Evolutionary conservation across 2,888 invertebrate genomes (phyloP), one percentile per base, ranked within the genome.

Genomic region (Tryphoninae sp.): DNA sequence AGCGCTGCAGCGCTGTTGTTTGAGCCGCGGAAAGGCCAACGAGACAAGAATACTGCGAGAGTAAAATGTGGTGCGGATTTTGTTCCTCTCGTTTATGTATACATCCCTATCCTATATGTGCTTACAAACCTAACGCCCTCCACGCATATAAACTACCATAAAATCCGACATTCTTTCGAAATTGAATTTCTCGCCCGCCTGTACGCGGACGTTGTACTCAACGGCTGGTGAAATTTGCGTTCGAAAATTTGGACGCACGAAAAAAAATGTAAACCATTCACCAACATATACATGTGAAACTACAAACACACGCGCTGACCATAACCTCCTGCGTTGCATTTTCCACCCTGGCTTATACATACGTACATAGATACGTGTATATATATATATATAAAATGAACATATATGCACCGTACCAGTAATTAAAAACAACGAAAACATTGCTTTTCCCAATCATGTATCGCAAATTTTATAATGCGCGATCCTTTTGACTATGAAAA

Each of bases 161-260:
- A 77, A 62, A 69, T 77, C 53, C 62, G 69, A 40, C 62, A 45
- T 26, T 55, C 53, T 45, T 62, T 55, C 67, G 42, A 77, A 81
- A 81, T 72, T 78, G 75, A 62, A 79, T 76, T 77, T 75, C 22
- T 45, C 45, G 33, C 42, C 62, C 16, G 2, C 11, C 64, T 26
- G 22, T 22, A 19, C 40, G n/a, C 42, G 65, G 11, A 11, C 55
- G 9, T 23, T 55, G 55, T 55, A 55, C 22, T 22, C 55, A 22
- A 55, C 55, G 11, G 55, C 22, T 55, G 55, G n/a, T 19, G 16
- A 58, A 22, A 58, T 58, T 19, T 58, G 22, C 22, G 9, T 7
- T 58, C 13, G 45, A 45, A 45, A 45, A 45, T 45, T 13, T 45
- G 2, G 11, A 45, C 9, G 13, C 13, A 45, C 7, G 33, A 33